Evolutionary conservation across 2,113 vertebrate genomes (phyloP), one percentile per base, ranked within the genome.

Genomic region (Chionomys nivalis): DNA sequence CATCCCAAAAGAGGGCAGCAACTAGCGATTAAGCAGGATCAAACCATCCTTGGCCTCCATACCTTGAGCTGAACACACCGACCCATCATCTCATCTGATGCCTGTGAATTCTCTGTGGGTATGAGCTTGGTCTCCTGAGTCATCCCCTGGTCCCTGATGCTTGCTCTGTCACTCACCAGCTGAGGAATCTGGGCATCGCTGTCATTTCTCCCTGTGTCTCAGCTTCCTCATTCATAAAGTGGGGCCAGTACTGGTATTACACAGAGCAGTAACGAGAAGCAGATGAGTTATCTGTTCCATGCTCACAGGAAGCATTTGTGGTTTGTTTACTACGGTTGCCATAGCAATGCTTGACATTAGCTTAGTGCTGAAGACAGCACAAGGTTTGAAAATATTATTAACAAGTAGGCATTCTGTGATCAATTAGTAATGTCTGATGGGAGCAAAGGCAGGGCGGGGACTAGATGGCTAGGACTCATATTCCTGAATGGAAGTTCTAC

Each of bases 51-150:
- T 39, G 1, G 10, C 5, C 39, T 6, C 33, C 21, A 23, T 16
- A 44, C 24, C 16, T 7, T 33, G 72, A 39, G 55, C 70, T 76
- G 52, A 76, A 39, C 70, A 75, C 2, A 10, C n/a, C 4, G 13
- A 52, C 21, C 47, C 28, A 36, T 58, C 17, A 21, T 3, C 28
- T 93, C 33, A 2, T 52, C 49, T 28, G 4, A 0, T 63, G 11
- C 3, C 23, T 2, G 23, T 21, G 33, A 75, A 13, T 0, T 0
- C 77, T 76, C 24, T 17, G 0, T 0, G 6, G 61, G 44, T 17
- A 31, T 31, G 33, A 49, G 36, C 49, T 8, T 7, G 68, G 52
- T 39, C 87, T 82, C 61, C 58, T 16, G 23, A 10, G 36, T n/a
- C 19, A 5, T 5, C 52, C 33, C 47, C 70, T 78, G 33, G 81